These are phyloP conservation scores for Globia sparganii DNA, from an alignment of 2,888 invertebrate species.

Conservation along the genomic window DNA sequence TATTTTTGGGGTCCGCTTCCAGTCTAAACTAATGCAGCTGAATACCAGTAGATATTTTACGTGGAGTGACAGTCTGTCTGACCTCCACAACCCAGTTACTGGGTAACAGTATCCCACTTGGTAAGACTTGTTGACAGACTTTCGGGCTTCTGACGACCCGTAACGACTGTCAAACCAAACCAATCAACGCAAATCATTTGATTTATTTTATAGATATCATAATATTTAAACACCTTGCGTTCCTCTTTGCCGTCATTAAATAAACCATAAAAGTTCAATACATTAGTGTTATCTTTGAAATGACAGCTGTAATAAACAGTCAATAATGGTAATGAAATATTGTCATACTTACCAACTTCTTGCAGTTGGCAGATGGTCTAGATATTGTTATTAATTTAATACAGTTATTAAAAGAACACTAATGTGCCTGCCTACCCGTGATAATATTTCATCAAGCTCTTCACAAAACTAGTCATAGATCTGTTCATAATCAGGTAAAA, in stretches of 20 bases:
- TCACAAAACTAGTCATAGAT: neutral
- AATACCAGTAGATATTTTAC: no score
- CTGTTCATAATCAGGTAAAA: neutral
- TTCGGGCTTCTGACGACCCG: no score
- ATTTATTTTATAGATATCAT: neutral
- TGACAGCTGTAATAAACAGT: neutral
- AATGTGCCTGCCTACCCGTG: neutral
- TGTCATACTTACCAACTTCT: neutral
- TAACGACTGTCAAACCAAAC: no score
- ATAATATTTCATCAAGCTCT: neutral
- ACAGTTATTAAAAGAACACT: neutral
- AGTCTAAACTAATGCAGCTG: no score
- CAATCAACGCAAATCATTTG: no score
- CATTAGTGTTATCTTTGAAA: neutral
- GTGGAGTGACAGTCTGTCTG: no score
- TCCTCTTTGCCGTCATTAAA: neutral
- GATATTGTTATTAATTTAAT: constrained; percentile 2
- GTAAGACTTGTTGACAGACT: no score
- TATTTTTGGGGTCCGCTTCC: no score
- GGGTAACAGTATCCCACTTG: no score
- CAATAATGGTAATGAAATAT: neutral
- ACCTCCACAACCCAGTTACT: no score
- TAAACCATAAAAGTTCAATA: neutral
- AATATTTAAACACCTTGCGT: neutral
- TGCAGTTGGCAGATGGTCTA: neutral